Conservation (phyloP, 1,140 invertebrate species). For the Melitaea cinxia region DNA sequence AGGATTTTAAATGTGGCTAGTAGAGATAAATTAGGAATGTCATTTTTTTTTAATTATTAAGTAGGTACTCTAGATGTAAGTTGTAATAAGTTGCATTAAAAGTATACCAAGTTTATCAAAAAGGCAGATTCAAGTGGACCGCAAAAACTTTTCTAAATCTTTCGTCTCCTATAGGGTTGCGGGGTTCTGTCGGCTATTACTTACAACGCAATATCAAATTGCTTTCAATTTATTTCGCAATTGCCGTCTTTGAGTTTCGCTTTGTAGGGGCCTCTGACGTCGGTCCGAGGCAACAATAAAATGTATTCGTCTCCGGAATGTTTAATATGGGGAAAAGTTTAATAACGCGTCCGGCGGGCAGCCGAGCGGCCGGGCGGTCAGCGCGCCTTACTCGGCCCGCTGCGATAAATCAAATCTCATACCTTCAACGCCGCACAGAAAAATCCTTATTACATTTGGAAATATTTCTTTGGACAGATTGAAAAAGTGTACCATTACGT, state of each 20-base stretch:
- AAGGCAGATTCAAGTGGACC: conserved; percentile 32
- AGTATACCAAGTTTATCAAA: conserved; percentile 27
- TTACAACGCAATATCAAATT: conserved; percentile 82
- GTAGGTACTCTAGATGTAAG: too few species aligned
- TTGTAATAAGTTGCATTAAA: conserved; percentile 13
- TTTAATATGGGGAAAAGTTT: conserved; percentile 82
- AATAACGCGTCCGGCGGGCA: conserved; percentile 77
- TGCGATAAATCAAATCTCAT: conserved; percentile 80
- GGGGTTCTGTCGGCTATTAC: conserved; percentile 75
- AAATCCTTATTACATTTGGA: conserved; percentile 77
- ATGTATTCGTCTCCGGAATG: conserved; percentile 82
- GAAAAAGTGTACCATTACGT: conserved; percentile 25
- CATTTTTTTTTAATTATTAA: too few species aligned
- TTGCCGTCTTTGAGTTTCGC: conserved; percentile 82
- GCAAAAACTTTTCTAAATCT: conserved; percentile 41
- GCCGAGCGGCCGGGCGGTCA: conserved; percentile 59
- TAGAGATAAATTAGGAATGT: too few species aligned
- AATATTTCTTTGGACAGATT: conserved; percentile 61
- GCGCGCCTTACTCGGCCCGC: conserved; percentile 63
- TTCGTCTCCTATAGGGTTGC: conserved; percentile 50
- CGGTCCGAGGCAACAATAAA: conserved; percentile 81
- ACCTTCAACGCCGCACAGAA: conserved; percentile 72
- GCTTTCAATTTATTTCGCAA: conserved; percentile 82
- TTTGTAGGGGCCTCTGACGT: conserved; percentile 80
- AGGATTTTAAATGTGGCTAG: too few species aligned